Percentiles rank a stretch among this genome's conserved stretches.
Conservation (phyloP, 2,888 invertebrate species). For the Chaetogeoica ovagalla region DNA sequence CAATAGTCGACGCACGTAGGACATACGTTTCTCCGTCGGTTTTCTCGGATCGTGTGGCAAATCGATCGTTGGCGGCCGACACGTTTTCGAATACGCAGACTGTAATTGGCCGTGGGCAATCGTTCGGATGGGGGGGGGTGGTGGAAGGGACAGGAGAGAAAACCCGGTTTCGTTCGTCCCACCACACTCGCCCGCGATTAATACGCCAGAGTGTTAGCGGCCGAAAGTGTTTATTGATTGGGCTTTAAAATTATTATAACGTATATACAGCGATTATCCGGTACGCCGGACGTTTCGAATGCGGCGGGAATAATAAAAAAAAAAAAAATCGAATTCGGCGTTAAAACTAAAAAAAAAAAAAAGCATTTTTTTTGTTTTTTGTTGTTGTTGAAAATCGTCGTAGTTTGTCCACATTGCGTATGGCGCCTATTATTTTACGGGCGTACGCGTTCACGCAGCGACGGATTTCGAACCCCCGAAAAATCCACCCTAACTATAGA, state of each 20-base stretch:
- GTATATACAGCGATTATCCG: constrained; percentile 30
- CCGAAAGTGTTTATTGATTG: constrained; percentile 47
- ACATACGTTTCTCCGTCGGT: neutral
- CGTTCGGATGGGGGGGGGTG: neutral
- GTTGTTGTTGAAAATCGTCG: no score
- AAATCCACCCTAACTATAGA: constrained; percentile 34
- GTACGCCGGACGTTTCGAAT: constrained; percentile 38
- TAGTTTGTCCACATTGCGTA: constrained; percentile 19
- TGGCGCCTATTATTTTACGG: neutral
- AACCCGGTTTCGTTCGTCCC: neutral
- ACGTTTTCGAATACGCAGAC: neutral
- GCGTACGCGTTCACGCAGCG: constrained; percentile 7
- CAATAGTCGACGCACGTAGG: no score
- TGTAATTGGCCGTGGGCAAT: neutral
- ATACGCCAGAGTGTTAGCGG: constrained; percentile 37
- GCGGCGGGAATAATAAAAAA: no score
- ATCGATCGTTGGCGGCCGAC: constrained; percentile 18
- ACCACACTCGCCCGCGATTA: neutral
- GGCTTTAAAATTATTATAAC: constrained; percentile 34
- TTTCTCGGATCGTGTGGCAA: neutral
- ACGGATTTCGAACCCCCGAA: constrained; percentile 40
- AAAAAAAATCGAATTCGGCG: constrained; percentile 33
- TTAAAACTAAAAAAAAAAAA: constrained; percentile 15
- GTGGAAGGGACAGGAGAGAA: no score
- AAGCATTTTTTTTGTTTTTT: neutral